Evolutionary conservation across 2,797 vertebrate species (phyloP).

Genomic region (Limnodromus scolopaceus): DNA sequence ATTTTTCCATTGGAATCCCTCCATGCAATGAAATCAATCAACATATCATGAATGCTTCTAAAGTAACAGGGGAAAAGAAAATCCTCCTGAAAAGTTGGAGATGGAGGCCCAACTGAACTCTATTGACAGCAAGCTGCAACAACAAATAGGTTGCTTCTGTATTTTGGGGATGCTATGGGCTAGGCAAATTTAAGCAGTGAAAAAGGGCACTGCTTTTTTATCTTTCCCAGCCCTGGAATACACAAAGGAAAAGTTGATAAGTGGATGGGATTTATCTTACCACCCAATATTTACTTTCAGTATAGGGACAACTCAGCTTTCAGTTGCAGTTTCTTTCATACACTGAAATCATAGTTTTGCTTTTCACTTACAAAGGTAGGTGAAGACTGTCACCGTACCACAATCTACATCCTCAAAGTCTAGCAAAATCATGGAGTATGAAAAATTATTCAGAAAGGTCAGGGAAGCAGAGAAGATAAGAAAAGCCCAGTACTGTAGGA

Average conservation of each 20-base stretch:
- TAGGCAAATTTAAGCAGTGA: background rate
- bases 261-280: background rate
- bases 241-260: background rate
- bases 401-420: background rate
- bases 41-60: background rate
- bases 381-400: background rate
- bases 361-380: background rate
- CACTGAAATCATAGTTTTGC: background rate
- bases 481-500: background rate
- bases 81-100: background rate
- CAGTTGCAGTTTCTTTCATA: background rate
- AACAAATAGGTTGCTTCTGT: background rate
- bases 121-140: background rate
- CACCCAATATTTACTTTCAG: background rate
- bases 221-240: background rate
- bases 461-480: background rate
- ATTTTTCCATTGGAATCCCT: background rate
- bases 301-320: background rate
- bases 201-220: background rate
- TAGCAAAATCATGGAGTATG: background rate
- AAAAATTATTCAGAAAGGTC: background rate
- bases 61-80: background rate
- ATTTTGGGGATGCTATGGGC: fast-evolving
- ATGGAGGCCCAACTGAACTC: background rate
- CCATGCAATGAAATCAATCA: background rate